Conservation (phyloP, 2,113 vertebrate genomes). For the Aptenodytes patagonicus region DNA sequence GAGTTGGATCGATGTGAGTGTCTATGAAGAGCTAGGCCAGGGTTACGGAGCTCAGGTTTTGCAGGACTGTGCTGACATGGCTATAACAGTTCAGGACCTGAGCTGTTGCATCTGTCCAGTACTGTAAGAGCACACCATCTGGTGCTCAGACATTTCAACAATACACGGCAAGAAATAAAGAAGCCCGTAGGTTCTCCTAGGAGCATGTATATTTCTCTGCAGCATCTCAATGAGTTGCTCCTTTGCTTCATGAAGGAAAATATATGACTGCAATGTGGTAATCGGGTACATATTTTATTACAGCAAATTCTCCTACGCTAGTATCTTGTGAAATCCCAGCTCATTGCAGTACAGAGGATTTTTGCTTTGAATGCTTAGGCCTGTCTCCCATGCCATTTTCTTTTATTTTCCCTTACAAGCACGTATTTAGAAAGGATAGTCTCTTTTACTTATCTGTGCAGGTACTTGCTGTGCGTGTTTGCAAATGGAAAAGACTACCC, state of each 20-base stretch:
- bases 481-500: not conserved
- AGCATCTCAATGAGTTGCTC: not conserved
- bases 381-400: not conserved
- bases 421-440: not conserved
- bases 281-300: not conserved
- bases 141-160: not conserved
- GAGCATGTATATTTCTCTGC: not conserved
- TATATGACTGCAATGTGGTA: not conserved
- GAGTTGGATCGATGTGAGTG: not conserved
- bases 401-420: not conserved
- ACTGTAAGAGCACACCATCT: not conserved
- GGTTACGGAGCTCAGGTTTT: not conserved
- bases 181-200: accelerated
- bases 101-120: not conserved
- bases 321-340: not conserved
- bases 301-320: not conserved
- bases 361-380: not conserved
- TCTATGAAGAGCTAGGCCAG: not conserved
- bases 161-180: not conserved
- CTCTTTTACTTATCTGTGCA: not conserved
- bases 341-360: not conserved
- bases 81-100: not conserved
- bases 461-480: not conserved
- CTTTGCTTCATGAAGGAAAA: not conserved
- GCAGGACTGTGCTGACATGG: not conserved